Evolutionary conservation across 1,140 invertebrate species (phyloP).

Genomic region (Drosophila mauritiana): DNA sequence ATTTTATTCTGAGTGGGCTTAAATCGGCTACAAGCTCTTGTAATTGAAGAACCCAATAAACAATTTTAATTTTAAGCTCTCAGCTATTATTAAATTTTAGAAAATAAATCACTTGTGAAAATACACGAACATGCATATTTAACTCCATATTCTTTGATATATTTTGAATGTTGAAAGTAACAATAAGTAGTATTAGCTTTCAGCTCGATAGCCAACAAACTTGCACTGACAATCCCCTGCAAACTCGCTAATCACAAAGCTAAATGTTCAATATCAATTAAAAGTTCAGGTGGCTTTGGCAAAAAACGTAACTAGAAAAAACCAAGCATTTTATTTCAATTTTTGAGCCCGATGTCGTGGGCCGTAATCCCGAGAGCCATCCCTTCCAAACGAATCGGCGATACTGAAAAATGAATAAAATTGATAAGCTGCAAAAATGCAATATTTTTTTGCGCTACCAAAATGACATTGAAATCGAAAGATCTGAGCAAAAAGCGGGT

Average conservation of each 20-base stretch:
- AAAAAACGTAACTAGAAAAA: not conserved
- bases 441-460: constrained; percentile 6
- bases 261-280: constrained; percentile 7
- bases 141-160: no score
- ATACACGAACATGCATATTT: no score
- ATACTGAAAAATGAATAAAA: constrained; percentile 5
- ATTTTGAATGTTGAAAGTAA: no score
- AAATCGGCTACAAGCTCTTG: constrained; percentile 4
- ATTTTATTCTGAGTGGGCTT: constrained; percentile 40
- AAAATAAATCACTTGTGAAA: not conserved
- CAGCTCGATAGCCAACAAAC: no score
- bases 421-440: constrained; percentile 26
- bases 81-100: not conserved
- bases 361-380: constrained; percentile 1
- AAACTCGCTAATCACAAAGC: constrained; percentile 11
- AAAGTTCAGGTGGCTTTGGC: not conserved
- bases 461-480: constrained; percentile 30
- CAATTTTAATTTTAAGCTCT: not conserved
- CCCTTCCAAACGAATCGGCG: constrained; percentile 1
- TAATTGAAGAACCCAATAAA: constrained; percentile 10
- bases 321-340: not conserved
- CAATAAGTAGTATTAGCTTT: no score
- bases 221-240: not conserved
- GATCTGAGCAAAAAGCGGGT: constrained; percentile 5
- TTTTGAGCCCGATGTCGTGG: constrained; percentile 1